A percentile compares a stretch with the other conserved stretches of the same genome.
phyloP scores from a whole-genome alignment of 2,888 invertebrate genomes.

The Lithophane ornitopus region DNA sequence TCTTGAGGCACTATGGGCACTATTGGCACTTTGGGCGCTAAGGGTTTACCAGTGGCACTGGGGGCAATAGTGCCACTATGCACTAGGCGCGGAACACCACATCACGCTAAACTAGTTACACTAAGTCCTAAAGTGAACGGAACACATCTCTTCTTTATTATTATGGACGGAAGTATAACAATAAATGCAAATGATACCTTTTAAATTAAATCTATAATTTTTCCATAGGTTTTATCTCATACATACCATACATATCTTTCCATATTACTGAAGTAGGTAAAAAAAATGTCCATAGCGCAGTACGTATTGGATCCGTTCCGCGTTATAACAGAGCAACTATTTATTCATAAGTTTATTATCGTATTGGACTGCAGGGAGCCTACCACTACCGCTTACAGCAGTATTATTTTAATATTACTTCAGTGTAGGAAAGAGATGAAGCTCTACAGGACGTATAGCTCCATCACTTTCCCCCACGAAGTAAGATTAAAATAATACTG shows the following conservation, averaged over 20 bases:
- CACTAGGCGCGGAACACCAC: conserved; percentile 11
- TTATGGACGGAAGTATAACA: conserved; percentile 6
- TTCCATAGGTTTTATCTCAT: not conserved
- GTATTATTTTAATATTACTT: too few species aligned
- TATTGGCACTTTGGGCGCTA: not conserved
- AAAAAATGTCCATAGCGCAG: not conserved
- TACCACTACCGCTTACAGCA: too few species aligned
- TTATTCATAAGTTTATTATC: conserved; percentile 18
- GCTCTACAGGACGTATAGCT: too few species aligned
- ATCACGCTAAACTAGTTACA: conserved; percentile 11
- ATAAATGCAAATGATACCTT: conserved; percentile 6
- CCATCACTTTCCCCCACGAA: too few species aligned
- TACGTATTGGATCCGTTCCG: not conserved
- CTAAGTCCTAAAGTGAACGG: conserved; percentile 28
- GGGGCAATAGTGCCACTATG: conserved; percentile 5
- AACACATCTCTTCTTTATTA: conserved; percentile 18
- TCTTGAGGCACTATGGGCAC: not conserved
- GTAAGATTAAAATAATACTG: too few species aligned
- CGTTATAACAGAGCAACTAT: conserved; percentile 10
- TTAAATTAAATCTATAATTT: conserved; percentile 6
- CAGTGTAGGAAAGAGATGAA: too few species aligned
- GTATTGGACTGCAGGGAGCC: conserved; percentile 1
- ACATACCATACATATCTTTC: conserved; percentile 33
- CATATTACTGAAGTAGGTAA: conserved; percentile 22
- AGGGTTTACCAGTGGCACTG: not conserved